These are phyloP conservation scores for Dendrocincla tyrannina DNA, from an alignment of 2,797 vertebrate species.

Conservation along the genomic window DNA sequence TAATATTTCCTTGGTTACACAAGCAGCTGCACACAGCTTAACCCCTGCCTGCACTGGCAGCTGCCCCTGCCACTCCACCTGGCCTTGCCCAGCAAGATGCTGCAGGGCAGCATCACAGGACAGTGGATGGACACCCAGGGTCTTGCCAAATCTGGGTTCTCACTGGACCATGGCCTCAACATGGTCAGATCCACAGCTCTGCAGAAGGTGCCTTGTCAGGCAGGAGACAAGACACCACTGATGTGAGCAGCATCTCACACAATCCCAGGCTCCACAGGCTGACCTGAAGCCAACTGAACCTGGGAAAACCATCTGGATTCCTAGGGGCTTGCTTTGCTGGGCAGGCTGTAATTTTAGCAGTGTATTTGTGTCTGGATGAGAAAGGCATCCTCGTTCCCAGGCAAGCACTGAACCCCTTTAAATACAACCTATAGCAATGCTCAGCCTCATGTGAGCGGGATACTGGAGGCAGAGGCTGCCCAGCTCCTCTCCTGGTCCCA, in stretches of 20 bases:
- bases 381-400: background rate
- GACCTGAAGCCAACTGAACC: background rate
- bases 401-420: background rate
- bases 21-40: constrained; percentile 15
- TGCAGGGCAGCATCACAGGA: background rate
- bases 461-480: background rate
- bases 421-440: rapidly evolving
- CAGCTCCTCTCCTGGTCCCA: background rate
- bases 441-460: rapidly evolving
- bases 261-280: background rate
- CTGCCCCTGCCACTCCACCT: rapidly evolving
- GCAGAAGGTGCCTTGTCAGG: background rate
- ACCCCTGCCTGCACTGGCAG: background rate
- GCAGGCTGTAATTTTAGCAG: background rate
- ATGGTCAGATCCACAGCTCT: rapidly evolving
- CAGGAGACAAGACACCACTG: background rate
- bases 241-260: rapidly evolving
- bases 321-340: background rate
- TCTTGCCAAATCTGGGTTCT: background rate
- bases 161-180: rapidly evolving
- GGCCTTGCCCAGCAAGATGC: background rate
- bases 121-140: background rate
- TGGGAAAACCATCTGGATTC: background rate
- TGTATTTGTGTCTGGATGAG: background rate
- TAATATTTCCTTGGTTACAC: constrained; percentile 58